Percentiles rank a stretch among this genome's conserved stretches.
phyloP scores from a whole-genome alignment of 2,888 invertebrate species.

The Dicycla oo region DNA sequence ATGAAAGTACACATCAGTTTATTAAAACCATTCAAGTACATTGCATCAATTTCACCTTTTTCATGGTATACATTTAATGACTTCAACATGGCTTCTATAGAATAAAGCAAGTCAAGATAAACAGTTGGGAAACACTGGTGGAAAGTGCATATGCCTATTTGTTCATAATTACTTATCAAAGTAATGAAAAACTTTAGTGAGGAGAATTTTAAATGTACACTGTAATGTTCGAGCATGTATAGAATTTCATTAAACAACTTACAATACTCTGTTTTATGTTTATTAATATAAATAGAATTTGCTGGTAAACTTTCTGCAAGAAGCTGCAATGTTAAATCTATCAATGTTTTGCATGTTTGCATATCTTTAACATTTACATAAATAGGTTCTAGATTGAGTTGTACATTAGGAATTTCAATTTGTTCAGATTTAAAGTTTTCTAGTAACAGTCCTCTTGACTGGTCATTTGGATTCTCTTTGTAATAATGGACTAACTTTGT shows the following conservation, averaged over 20 bases:
- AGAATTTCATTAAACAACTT: slow-evolving; percentile 73
- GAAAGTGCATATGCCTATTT: slow-evolving; percentile 74
- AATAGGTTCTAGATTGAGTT: slow-evolving; percentile 84
- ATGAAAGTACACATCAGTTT: slow-evolving; percentile 71
- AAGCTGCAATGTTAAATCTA: slow-evolving; percentile 80
- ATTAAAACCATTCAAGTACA: slow-evolving; percentile 75
- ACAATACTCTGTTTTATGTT: slow-evolving; percentile 67
- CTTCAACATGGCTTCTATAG: slow-evolving; percentile 76
- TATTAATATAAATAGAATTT: slow-evolving; percentile 76
- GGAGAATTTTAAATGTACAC: slow-evolving; percentile 80
- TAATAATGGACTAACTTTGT: slow-evolving; percentile 84
- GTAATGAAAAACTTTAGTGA: slow-evolving; percentile 80
- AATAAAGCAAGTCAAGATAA: slow-evolving; percentile 72
- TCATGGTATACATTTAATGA: slow-evolving; percentile 76
- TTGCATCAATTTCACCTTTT: slow-evolving; percentile 76
- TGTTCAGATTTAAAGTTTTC: slow-evolving; percentile 86
- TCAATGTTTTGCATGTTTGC: slow-evolving; percentile 78
- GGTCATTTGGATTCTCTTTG: slow-evolving; percentile 69
- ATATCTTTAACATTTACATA: slow-evolving; percentile 80
- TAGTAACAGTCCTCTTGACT: slow-evolving; percentile 71
- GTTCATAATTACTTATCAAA: slow-evolving; percentile 77
- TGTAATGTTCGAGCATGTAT: slow-evolving; percentile 79
- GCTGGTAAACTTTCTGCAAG: slow-evolving; percentile 80
- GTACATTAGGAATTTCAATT: slow-evolving; percentile 78
- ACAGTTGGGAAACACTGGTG: slow-evolving; percentile 71